Base-by-base conservation (phyloP, 1,140 invertebrate genomes). In the Maniola jurtina region DNA sequence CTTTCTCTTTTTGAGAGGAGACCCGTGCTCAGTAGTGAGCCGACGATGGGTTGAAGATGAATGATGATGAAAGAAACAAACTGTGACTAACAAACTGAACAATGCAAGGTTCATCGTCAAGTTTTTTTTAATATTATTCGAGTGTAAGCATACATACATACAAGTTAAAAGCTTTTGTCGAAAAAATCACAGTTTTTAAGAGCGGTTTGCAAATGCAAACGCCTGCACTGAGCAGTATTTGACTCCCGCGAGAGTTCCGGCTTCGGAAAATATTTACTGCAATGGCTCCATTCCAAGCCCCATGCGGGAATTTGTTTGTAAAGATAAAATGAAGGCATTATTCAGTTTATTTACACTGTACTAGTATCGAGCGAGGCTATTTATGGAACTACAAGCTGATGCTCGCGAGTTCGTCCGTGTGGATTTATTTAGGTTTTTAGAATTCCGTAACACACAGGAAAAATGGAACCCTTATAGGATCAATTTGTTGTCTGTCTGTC, bases 151-250 rank as follows among this genome's bases (percentile, higher is more conserved):
- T n/a, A 77, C 72, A 67, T 73, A 68, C 72, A 80, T 81, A 81
- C 86, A 86, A 79, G 79, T 83, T 83, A 83, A 85, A 85, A 85
- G 84, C 81, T 81, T 85, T 84, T 78, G 77, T 80, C 70, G 74
- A 79, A 85, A 85, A 84, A 81, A 61, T 59, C 74, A 70, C 72
- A 79, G 73, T 73, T 77, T 25, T 74, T 77, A 79, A 80, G 82
- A 81, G 75, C 75, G 71, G 67, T 62, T 72, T 65, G 77, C 64
- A 75, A 77, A 82, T 76, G 74, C 77, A 59, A 64, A 63, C 73
- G 61, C 72, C 50, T 69, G 72, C 76, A 70, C 60, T 62, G 79
- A 72, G 77, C 80, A 82, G 73, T 83, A 77, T 78, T 83, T 76
- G 67, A 54, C 60, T 83, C 80, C 81, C 81, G 67, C 76, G 76